phyloP scores from a whole-genome alignment of 2,797 vertebrate genomes.

The Enteromius thamalakanensis region DNA sequence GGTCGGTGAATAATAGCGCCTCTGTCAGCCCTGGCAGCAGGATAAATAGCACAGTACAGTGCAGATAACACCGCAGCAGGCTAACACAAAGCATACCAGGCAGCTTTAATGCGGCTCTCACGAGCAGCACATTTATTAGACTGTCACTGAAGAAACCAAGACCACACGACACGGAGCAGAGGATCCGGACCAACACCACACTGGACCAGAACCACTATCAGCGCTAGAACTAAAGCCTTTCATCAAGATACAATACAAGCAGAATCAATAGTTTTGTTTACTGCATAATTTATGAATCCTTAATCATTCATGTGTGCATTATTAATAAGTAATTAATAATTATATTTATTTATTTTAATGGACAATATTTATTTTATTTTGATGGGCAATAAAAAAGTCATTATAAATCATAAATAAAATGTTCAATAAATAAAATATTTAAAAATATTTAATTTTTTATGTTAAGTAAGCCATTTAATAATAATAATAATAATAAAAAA shows the following conservation, averaged over 20 bases:
- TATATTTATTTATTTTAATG: background rate
- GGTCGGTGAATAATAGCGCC: slow-evolving; percentile 76
- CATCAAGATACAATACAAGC: background rate
- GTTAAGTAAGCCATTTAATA: too few relatives aligned
- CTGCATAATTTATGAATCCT: background rate
- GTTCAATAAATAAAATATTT: too few relatives aligned
- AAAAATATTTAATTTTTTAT: too few relatives aligned
- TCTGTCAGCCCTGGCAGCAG: slow-evolving; percentile 74
- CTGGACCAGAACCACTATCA: background rate
- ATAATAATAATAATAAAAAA: background rate
- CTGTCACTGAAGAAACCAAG: slow-evolving; percentile 52
- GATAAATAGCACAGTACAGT: slow-evolving; percentile 76
- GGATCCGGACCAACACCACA: background rate
- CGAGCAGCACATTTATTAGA: slow-evolving; percentile 67
- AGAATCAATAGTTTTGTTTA: too few relatives aligned
- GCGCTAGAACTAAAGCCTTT: background rate
- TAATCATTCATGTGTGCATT: background rate
- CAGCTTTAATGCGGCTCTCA: slow-evolving; percentile 59
- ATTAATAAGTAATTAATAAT: background rate
- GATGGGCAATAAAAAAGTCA: background rate
- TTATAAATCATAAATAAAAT: background rate
- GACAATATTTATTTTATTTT: background rate
- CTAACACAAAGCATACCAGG: slow-evolving; percentile 68
- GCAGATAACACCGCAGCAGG: slow-evolving; percentile 71
- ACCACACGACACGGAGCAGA: slow-evolving; percentile 7